phyloP scores from a whole-genome alignment of 2,888 invertebrate genomes.

The Luperina testacea region DNA sequence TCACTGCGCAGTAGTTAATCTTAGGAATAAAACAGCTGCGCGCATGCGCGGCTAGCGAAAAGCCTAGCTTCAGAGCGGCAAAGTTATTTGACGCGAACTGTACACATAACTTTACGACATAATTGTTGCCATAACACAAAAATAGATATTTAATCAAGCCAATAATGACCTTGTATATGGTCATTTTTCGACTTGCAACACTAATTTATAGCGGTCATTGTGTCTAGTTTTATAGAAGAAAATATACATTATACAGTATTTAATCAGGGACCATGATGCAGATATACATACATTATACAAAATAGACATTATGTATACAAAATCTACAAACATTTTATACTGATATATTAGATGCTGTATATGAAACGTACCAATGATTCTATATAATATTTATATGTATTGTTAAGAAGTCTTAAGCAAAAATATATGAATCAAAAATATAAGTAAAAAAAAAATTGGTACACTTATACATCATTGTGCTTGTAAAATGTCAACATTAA shows the following conservation, averaged over 20 bases:
- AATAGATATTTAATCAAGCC: constrained; percentile 33
- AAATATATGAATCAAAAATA: constrained; percentile 13
- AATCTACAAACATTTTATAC: constrained; percentile 58
- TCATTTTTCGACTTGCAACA: constrained; percentile 41
- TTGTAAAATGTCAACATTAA: constrained; percentile 42
- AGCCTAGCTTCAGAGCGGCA: too few relatives aligned
- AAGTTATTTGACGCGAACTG: too few relatives aligned
- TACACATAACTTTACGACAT: constrained; percentile 29
- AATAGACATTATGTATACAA: constrained; percentile 62
- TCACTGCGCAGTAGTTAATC: too few relatives aligned
- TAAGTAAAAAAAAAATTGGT: constrained; percentile 9
- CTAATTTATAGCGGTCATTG: constrained; percentile 44
- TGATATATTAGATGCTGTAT: constrained; percentile 44
- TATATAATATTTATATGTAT: constrained; percentile 53
- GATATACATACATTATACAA: constrained; percentile 62
- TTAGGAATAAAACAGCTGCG: too few relatives aligned
- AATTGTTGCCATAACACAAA: constrained; percentile 59
- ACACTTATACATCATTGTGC: constrained; percentile 35
- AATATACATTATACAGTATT: constrained; percentile 70
- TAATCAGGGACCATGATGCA: constrained; percentile 74
- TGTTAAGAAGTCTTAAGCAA: constrained; percentile 36
- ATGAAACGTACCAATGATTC: constrained; percentile 48
- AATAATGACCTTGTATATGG: constrained; percentile 28
- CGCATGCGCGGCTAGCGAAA: too few relatives aligned
- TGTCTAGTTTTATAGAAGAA: constrained; percentile 48